Percentiles rank a stretch among this genome's conserved stretches.
phyloP scores from a whole-genome alignment of 1,140 invertebrate genomes.

The Rhopalosiphum padi region DNA sequence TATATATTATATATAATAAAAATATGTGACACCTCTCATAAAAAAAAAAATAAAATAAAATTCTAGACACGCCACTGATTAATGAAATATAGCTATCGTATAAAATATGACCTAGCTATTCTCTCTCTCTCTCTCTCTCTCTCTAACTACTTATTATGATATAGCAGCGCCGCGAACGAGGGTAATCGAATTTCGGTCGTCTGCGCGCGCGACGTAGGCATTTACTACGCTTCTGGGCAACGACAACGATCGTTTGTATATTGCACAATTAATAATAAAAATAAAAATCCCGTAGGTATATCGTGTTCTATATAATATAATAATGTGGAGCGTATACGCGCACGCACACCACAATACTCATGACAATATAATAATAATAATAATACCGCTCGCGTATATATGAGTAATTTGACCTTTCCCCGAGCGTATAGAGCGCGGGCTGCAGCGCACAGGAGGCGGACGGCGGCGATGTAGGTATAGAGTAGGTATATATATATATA shows the following conservation, averaged over 20 bases:
- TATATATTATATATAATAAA: background rate
- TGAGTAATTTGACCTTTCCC: conserved; percentile 21
- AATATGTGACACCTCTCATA: background rate
- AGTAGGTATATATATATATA: too few species aligned
- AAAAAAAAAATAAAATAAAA: background rate
- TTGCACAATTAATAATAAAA: conserved; percentile 1
- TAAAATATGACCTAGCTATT: background rate
- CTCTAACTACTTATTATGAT: background rate
- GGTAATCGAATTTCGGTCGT: conserved; percentile 18
- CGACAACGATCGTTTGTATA: background rate
- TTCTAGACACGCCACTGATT: background rate
- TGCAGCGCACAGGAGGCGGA: background rate
- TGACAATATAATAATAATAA: background rate
- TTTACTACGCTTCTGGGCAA: background rate
- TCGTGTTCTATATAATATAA: background rate
- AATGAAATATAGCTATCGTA: background rate
- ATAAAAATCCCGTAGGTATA: background rate
- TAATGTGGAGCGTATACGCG: background rate
- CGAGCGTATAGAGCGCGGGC: background rate
- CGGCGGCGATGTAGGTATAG: background rate
- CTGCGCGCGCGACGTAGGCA: background rate
- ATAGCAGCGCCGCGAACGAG: background rate
- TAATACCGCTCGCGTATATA: background rate
- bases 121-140: background rate
- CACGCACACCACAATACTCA: background rate